Base-by-base conservation (phyloP, 2,113 vertebrate species). In the Cephalopholis sonnerati region DNA sequence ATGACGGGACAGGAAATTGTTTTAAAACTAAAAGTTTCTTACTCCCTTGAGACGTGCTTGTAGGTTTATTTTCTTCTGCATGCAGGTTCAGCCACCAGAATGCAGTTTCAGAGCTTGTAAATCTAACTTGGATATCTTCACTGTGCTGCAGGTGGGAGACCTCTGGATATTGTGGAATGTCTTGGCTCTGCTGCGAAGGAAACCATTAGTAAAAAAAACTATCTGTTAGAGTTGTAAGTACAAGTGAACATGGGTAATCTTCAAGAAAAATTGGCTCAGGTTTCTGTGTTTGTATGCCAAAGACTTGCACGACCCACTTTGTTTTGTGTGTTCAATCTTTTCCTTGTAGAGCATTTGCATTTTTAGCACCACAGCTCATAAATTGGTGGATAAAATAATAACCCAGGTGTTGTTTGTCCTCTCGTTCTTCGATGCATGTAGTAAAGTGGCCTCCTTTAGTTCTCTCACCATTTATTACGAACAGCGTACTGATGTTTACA, bases 141-240 rank as follows among this genome's bases (percentile, higher is more conserved):
- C 84, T 79, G 64, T 77, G 82, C 51, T 79, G 68, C 90, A 94
- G 92, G 82, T 91, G 74, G 82, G 86, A 92, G 79, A 80, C 84
- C 76, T 90, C 86, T 83, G 85, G 88, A 91, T 88, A 89, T 82
- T 76, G 64, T 84, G 81, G 77, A 89, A 89, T 90, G 82, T 85
- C 75, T 87, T 91, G 86, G 89, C 86, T 75, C 76, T 29, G 62
- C 41, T 81, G 61, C 8, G 46, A 81, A 87, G 70, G 77, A 87
- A 90, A 75, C 66, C 72, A 79, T 68, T 46, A 73, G 82, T 74
- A 74, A 83, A 77, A 58, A 44, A 36, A 39, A 84, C 54, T 64
- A 74, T 86, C 63, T 73, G 18, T 63, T 48, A 41, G 83, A 81
- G 82, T 73, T 85, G 62, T 86, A 92, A 93, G 91, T 84, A 81